These are phyloP conservation scores for Euclidia mi DNA, from an alignment of 2,888 invertebrate species.

Conservation along the genomic window DNA sequence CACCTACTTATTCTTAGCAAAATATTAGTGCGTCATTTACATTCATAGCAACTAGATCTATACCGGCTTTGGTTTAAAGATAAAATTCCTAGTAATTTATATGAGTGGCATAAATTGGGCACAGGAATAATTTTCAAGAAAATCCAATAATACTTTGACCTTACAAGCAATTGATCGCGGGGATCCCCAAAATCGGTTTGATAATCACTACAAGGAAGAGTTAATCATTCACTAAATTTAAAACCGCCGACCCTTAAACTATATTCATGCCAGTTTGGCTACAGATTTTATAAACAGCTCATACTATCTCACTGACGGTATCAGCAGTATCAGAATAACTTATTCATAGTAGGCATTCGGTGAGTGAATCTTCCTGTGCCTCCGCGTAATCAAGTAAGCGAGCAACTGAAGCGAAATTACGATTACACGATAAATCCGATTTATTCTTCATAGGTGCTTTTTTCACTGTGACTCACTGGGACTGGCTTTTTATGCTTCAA, in stretches of 20 bases:
- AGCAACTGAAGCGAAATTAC: conserved; percentile 74
- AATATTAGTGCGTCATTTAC: conserved; percentile 11
- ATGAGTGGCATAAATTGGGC: no score
- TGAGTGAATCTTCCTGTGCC: conserved; percentile 68
- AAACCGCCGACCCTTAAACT: no score
- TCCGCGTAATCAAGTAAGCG: conserved; percentile 73
- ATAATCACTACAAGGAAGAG: no score
- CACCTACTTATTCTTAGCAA: conserved; percentile 38
- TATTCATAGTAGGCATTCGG: conserved; percentile 68
- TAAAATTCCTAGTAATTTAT: no score
- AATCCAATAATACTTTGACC: no score
- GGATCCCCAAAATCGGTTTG: no score
- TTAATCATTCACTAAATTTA: no score
- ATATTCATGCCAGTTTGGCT: no score
- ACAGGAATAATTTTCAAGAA: no score
- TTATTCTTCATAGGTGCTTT: conserved; percentile 68
- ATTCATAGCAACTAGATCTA: conserved; percentile 18
- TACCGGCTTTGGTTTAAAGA: no score
- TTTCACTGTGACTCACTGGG: conserved; percentile 61
- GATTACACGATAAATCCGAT: conserved; percentile 82
- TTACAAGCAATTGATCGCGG: no score
- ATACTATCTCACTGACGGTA: conserved; percentile 30
- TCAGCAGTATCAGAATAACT: conserved; percentile 59
- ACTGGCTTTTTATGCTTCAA: conserved; percentile 63
- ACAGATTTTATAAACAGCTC: conserved; percentile 25